Evolutionary conservation across 2,797 vertebrate species (phyloP).

Genomic region (Echiichthys vipera): DNA sequence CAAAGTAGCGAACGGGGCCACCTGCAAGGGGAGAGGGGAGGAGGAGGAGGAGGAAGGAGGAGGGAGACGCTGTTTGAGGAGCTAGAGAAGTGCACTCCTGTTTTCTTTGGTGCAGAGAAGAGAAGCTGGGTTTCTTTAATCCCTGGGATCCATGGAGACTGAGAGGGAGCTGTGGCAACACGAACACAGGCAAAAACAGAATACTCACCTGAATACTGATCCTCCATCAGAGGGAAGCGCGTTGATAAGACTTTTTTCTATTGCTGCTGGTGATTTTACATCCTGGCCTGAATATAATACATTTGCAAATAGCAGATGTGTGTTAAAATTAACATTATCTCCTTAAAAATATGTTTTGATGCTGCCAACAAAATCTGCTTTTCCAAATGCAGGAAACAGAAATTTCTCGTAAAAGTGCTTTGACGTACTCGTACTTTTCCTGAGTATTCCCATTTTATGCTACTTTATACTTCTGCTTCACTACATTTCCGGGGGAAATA

Average conservation of each 20-base stretch:
- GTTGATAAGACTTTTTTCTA: background rate
- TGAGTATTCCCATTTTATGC: no score
- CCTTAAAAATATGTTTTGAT: background rate
- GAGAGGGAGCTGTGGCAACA: slow-evolving; percentile 20
- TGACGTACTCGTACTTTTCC: no score
- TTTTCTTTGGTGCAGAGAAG: slow-evolving; percentile 72
- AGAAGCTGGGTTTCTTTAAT: slow-evolving; percentile 76
- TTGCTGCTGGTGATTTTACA: background rate
- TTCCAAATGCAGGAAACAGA: background rate
- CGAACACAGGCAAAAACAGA: slow-evolving; percentile 10
- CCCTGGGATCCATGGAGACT: slow-evolving; percentile 42
- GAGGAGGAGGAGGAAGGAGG: slow-evolving; percentile 31
- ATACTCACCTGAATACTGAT: slow-evolving; percentile 13
- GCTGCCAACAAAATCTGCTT: background rate
- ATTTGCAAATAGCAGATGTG: background rate
- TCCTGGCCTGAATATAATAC: background rate
- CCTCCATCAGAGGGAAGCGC: background rate
- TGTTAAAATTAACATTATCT: background rate
- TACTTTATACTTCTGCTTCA: no score
- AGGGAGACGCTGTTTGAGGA: slow-evolving; percentile 44
- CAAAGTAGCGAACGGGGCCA: slow-evolving; percentile 73
- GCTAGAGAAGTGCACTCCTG: slow-evolving; percentile 72
- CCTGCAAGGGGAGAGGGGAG: slow-evolving; percentile 70
- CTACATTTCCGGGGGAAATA: no score
- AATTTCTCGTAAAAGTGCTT: no score